These are phyloP conservation scores for Desmodus rotundus DNA, from an alignment of 2,113 vertebrate genomes.

Conservation along the genomic window DNA sequence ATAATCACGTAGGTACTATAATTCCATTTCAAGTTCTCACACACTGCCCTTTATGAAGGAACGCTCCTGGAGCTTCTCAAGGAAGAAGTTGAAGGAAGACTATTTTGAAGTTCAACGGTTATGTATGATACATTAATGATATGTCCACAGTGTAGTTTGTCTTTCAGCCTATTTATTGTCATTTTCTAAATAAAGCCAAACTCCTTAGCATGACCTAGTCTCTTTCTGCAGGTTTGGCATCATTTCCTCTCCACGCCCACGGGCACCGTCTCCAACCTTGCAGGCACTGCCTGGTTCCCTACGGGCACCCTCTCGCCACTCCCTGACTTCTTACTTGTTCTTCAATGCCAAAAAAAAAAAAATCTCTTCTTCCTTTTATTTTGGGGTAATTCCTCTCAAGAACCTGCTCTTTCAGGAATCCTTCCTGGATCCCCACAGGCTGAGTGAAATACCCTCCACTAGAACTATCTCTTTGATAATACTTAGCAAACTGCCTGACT, in stretches of 20 bases:
- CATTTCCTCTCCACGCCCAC: neutral
- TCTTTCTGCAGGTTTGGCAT: neutral
- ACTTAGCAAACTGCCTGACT: neutral
- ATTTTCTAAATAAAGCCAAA: neutral
- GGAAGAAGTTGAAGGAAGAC: neutral
- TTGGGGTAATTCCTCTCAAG: neutral
- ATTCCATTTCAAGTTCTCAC: neutral
- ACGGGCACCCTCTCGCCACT: neutral
- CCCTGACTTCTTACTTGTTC: neutral
- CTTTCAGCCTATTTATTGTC: neutral
- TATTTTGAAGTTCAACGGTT: constrained; percentile 27
- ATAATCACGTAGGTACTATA: neutral
- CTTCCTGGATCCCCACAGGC: neutral
- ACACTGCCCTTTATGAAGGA: neutral
- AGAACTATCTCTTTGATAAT: neutral
- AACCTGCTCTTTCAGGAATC: neutral
- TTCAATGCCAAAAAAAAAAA: neutral
- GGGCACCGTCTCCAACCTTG: neutral
- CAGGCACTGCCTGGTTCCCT: neutral
- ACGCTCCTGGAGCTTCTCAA: neutral
- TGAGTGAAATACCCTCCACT: neutral
- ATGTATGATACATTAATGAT: neutral
- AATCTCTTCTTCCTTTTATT: neutral
- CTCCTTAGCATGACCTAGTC: neutral
- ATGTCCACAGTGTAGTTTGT: neutral